Conservation (phyloP, 1,140 invertebrate species). For the Lutraria rhynchaena region DNA sequence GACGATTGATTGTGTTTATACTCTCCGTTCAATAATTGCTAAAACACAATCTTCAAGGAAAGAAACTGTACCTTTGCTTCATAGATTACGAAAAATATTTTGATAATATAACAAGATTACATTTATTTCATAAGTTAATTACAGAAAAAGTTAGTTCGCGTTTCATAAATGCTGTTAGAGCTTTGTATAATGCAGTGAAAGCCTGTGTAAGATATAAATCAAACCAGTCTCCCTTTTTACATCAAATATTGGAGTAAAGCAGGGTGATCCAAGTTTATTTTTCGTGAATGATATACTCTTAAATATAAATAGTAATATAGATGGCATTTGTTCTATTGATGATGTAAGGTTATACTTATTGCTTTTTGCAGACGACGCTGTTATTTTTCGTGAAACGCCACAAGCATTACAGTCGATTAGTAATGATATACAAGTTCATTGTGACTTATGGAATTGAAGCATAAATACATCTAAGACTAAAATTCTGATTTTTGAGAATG, state of each 20-base stretch:
- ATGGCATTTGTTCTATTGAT: slow-evolving; percentile 7
- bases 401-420: slow-evolving; percentile 9
- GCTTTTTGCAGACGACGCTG: slow-evolving; percentile 11
- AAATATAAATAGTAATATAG: slow-evolving; percentile 24
- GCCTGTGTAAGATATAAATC: not conserved
- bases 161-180: no score
- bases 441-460: slow-evolving; percentile 1
- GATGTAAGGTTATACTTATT: slow-evolving; percentile 13
- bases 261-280: slow-evolving; percentile 25
- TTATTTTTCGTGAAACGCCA: slow-evolving; percentile 28
- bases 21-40: no score
- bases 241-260: slow-evolving; percentile 13
- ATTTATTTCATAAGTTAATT: no score
- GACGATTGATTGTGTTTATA: no score
- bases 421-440: slow-evolving; percentile 23
- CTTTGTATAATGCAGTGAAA: slow-evolving; percentile 10
- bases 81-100: no score
- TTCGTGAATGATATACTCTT: slow-evolving; percentile 35
- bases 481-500: slow-evolving; percentile 17
- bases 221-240: not conserved
- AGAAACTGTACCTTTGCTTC: no score
- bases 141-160: no score
- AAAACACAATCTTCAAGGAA: no score
- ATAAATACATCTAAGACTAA: slow-evolving; percentile 13
- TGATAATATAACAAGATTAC: no score